Percentiles rank a stretch among this genome's conserved stretches.
These are phyloP conservation scores for Melanostoma scalare DNA, from an alignment of 2,888 invertebrate genomes.

Conservation along the genomic window DNA sequence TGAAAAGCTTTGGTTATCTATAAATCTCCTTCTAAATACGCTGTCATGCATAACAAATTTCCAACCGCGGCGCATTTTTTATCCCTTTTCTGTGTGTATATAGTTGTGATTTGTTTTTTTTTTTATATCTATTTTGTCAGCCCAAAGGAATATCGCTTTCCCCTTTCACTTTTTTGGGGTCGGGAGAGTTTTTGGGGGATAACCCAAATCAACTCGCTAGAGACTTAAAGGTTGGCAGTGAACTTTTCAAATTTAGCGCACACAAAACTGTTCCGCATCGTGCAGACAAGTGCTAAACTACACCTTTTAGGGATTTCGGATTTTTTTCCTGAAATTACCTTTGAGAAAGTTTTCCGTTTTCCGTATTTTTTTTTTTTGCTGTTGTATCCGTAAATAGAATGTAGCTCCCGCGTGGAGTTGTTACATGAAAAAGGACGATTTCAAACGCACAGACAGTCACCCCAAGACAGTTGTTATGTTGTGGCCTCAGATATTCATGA, in stretches of 20 bases:
- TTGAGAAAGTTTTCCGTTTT: slow-evolving; percentile 41
- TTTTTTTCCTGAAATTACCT: slow-evolving; percentile 56
- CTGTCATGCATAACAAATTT: slow-evolving; percentile 68
- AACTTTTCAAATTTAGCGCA: slow-evolving; percentile 17
- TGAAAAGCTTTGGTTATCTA: slow-evolving; percentile 35
- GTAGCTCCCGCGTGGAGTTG: slow-evolving; percentile 13
- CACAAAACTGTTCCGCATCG: slow-evolving; percentile 40
- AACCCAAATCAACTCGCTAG: slow-evolving; percentile 42
- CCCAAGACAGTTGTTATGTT: slow-evolving; percentile 70
- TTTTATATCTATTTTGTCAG: slow-evolving; percentile 4
- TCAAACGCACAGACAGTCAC: slow-evolving; percentile 60
- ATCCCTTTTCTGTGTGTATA: slow-evolving; percentile 30
- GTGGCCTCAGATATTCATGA: slow-evolving; percentile 71
- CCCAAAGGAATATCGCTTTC: neutral
- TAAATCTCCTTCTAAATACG: slow-evolving; percentile 62
- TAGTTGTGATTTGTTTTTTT: slow-evolving; percentile 47
- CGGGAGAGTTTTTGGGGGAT: slow-evolving; percentile 12
- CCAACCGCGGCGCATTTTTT: slow-evolving; percentile 37
- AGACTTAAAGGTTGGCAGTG: slow-evolving; percentile 6
- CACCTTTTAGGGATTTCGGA: slow-evolving; percentile 47
- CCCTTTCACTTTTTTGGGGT: slow-evolving; percentile 25
- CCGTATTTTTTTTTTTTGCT: no score
- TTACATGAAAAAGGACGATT: slow-evolving; percentile 19
- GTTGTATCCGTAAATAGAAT: slow-evolving; percentile 22
- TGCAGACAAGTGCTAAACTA: slow-evolving; percentile 68